Conservation (phyloP, 2,797 vertebrate genomes). For the Poecilia picta region DNA sequence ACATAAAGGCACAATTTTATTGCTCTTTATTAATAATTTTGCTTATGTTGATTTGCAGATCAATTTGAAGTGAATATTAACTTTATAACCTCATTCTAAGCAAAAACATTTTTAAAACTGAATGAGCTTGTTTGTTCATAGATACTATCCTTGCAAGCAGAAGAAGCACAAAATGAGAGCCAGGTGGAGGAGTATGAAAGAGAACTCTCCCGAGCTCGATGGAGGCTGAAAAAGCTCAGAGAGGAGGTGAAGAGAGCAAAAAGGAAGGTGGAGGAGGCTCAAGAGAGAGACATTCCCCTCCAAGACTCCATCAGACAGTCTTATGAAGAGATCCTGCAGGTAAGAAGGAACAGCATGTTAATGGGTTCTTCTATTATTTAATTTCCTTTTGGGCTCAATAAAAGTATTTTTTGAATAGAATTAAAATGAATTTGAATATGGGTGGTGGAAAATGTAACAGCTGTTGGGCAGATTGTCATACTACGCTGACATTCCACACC, state of each 20-base stretch:
- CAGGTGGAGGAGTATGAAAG: conserved; percentile 89
- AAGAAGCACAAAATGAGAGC: conserved; percentile 87
- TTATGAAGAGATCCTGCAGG: conserved; percentile 78
- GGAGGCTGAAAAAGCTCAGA: conserved; percentile 85
- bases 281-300: conserved; percentile 68
- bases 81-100: neutral
- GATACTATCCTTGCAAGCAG: conserved; percentile 88
- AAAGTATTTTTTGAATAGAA: too few relatives aligned
- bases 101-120: neutral
- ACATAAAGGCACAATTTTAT: neutral
- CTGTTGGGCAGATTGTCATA: neutral
- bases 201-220: conserved; percentile 87
- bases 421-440: too few relatives aligned
- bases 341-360: neutral
- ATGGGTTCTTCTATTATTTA: neutral
- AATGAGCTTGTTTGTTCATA: conserved; percentile 42
- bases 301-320: conserved; percentile 77
- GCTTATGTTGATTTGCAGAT: neutral
- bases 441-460: neutral
- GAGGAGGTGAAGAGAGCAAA: conserved; percentile 87
- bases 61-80: neutral
- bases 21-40: neutral
- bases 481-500: too few relatives aligned
- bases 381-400: too few relatives aligned
- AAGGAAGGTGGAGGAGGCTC: conserved; percentile 67